Evolutionary conservation across 1,140 invertebrate genomes (phyloP).

Genomic region (Scaptomyza hsui): DNA sequence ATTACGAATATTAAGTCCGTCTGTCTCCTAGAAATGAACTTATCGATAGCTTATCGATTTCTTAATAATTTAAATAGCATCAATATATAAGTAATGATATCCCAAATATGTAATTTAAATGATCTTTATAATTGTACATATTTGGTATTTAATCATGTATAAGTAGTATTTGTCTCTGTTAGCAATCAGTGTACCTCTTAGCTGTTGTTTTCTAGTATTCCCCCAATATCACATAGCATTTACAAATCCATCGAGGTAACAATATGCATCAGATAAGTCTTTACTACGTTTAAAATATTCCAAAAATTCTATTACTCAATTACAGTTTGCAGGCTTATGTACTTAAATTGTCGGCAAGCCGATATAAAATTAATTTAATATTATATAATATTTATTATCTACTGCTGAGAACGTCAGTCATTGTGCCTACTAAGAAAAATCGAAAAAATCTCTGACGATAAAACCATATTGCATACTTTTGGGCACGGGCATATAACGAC

Average conservation of each 20-base stretch:
- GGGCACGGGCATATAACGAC: slow-evolving; percentile 21
- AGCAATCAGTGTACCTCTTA: no score
- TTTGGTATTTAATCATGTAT: no score
- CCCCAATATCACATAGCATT: background rate
- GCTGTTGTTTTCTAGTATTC: background rate
- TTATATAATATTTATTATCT: background rate
- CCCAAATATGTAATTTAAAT: no score
- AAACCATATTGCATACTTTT: slow-evolving; percentile 37
- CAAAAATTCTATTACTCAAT: background rate
- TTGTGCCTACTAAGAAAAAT: slow-evolving; percentile 69
- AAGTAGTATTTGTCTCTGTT: no score
- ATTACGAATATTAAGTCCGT: background rate
- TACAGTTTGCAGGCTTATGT: slow-evolving; percentile 14
- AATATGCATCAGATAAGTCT: background rate
- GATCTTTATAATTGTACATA: no score
- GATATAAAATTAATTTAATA: background rate
- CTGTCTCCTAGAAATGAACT: background rate
- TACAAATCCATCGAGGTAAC: background rate
- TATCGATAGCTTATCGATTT: no score
- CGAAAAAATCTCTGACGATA: slow-evolving; percentile 56
- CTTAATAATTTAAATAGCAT: no score
- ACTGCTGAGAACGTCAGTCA: slow-evolving; percentile 57
- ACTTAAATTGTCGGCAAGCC: background rate
- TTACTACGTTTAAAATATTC: no score
- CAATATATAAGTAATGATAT: no score